Conservation (phyloP, 2,797 vertebrate genomes). For the Gadopsis bispinosus region DNA sequence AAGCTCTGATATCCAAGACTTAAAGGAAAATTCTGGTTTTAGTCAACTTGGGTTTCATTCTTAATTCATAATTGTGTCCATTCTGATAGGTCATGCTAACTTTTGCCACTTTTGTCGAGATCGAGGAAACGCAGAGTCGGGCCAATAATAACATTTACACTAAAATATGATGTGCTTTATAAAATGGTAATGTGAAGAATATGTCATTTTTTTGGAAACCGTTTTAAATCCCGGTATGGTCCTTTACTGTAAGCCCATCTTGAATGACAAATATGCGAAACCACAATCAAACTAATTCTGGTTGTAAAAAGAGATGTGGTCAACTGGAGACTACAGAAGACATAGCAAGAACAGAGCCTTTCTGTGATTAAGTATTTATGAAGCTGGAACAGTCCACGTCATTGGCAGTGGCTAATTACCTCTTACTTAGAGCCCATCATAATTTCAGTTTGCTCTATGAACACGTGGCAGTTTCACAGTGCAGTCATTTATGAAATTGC, state of each 20-base stretch:
- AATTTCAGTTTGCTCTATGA: neutral
- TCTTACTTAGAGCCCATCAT: neutral
- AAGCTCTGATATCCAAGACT: neutral
- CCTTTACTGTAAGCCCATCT: neutral
- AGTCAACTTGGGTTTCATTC: neutral
- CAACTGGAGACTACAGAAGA: neutral
- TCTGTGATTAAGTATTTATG: neutral
- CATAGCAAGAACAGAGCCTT: neutral
- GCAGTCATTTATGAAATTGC: constrained; percentile 18
- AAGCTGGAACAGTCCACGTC: neutral
- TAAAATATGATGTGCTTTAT: too few species aligned
- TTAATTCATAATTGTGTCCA: neutral
- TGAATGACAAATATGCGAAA: neutral
- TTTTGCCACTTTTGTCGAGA: neutral
- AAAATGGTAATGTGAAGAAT: too few species aligned
- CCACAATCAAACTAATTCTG: neutral
- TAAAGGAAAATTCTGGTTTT: neutral
- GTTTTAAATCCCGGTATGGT: neutral
- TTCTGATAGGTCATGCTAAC: neutral
- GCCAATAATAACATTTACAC: too few species aligned
- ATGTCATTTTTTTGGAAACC: too few species aligned
- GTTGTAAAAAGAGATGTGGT: neutral
- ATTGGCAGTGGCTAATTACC: neutral
- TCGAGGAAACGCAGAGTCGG: neutral
- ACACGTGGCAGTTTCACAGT: neutral